phyloP scores from a whole-genome alignment of 2,113 vertebrate species.

The Odocoileus virginianus region DNA sequence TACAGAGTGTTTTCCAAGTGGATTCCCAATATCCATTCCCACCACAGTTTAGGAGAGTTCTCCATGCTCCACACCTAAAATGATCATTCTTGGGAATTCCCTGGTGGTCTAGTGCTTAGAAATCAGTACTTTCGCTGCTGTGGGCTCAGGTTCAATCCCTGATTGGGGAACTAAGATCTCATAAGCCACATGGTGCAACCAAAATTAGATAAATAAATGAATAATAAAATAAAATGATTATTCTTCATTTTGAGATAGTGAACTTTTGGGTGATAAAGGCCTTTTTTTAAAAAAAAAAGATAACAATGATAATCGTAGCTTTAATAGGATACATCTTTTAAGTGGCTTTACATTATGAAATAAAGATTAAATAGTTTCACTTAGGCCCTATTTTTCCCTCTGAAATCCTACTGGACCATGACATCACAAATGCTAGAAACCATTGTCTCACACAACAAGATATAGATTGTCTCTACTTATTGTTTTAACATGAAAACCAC shows the following conservation, averaged over 20 bases:
- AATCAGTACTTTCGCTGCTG: neutral
- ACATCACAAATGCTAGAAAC: neutral
- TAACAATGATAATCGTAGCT: neutral
- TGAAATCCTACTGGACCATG: neutral
- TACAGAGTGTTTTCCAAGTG: neutral
- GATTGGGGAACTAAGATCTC: neutral
- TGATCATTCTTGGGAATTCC: neutral
- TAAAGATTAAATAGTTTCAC: neutral
- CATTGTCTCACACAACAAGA: neutral
- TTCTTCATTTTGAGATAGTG: neutral
- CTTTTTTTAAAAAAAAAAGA: neutral
- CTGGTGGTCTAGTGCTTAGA: neutral
- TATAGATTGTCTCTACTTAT: neutral
- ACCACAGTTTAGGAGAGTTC: neutral
- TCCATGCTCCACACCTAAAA: neutral
- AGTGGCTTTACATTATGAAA: neutral
- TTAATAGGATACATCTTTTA: neutral
- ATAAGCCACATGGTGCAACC: neutral
- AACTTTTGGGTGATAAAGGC: neutral
- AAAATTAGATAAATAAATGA: neutral
- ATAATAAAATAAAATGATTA: neutral
- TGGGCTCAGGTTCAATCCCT: neutral
- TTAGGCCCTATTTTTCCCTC: neutral
- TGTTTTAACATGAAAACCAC: constrained; percentile 1
- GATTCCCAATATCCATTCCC: neutral